A percentile compares a stretch with the other conserved stretches of the same genome.
phyloP scores from a whole-genome alignment of 2,888 invertebrate genomes.

The Hermaeophaga mercurialis region DNA sequence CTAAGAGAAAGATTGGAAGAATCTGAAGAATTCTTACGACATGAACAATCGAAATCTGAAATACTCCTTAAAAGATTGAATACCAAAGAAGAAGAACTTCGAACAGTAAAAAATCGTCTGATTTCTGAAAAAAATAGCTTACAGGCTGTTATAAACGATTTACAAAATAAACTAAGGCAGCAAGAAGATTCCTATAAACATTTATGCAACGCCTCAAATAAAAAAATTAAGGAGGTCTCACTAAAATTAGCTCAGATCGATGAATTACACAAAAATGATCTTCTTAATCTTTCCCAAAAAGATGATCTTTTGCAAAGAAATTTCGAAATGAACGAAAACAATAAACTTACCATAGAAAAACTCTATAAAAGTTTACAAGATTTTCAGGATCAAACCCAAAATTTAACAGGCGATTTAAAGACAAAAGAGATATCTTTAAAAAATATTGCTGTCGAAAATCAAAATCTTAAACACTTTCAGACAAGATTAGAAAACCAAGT shows the following conservation, averaged over 20 bases:
- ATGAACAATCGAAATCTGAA: constrained; percentile 24
- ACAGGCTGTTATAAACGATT: constrained; percentile 15
- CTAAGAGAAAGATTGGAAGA: constrained; percentile 31
- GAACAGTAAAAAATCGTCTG: background rate
- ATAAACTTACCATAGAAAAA: constrained; percentile 4
- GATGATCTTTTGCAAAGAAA: constrained; percentile 21
- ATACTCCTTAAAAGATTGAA: constrained; percentile 10
- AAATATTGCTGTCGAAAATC: constrained; percentile 5
- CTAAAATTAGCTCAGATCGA: constrained; percentile 23
- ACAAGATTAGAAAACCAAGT: background rate
- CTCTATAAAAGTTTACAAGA: constrained; percentile 11
- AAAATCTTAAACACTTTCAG: constrained; percentile 6
- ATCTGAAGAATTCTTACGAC: constrained; percentile 16
- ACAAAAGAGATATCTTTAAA: constrained; percentile 6
- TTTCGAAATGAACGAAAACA: constrained; percentile 13
- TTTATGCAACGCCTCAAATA: constrained; percentile 10
- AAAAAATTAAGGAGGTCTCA: constrained; percentile 22
- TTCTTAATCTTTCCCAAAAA: constrained; percentile 15
- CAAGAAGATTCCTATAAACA: constrained; percentile 21
- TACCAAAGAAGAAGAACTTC: constrained; percentile 3
- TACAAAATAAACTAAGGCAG: constrained; percentile 11
- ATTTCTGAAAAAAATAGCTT: constrained; percentile 20
- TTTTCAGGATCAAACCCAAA: constrained; percentile 8
- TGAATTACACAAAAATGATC: constrained; percentile 11
- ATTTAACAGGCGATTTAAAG: constrained; percentile 11